Conservation (phyloP, 1,140 invertebrate genomes). For the Ridgeia piscesae region DNA sequence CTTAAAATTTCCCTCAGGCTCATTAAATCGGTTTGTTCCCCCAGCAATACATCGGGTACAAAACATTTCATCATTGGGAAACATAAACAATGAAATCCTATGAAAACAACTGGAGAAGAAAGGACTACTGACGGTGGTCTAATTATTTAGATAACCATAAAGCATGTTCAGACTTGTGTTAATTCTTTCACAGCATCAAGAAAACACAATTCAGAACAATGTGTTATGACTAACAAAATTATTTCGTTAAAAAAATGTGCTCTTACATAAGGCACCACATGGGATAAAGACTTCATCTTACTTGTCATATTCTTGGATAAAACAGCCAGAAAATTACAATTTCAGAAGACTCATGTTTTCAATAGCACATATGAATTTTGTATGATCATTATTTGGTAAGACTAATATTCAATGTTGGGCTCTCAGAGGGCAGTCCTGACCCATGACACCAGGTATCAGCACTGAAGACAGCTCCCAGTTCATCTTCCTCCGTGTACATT, state of each 20-base stretch:
- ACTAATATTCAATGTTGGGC: background rate
- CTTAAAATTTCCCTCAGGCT: background rate
- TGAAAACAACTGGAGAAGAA: background rate
- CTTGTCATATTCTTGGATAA: too few species aligned
- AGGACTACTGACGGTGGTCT: background rate
- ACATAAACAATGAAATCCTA: background rate
- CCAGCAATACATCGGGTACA: background rate
- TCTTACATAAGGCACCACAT: too few species aligned
- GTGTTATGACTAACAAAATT: too few species aligned
- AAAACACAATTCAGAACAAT: too few species aligned
- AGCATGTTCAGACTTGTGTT: background rate
- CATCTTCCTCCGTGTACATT: background rate
- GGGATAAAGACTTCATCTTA: too few species aligned
- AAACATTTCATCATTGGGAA: background rate
- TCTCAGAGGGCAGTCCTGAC: background rate
- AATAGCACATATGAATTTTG: too few species aligned
- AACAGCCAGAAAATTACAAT: too few species aligned
- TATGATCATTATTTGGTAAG: too few species aligned
- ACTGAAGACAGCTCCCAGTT: background rate
- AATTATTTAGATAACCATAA: background rate
- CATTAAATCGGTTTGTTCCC: constrained; percentile 5
- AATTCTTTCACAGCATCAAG: background rate
- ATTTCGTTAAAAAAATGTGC: too few species aligned
- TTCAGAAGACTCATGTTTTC: too few species aligned
- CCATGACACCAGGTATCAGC: background rate